Percentiles rank a stretch among this genome's conserved stretches.
These are phyloP conservation scores for Lampris megalopsis DNA, from an alignment of 2,113 vertebrate genomes.

Conservation along the genomic window DNA sequence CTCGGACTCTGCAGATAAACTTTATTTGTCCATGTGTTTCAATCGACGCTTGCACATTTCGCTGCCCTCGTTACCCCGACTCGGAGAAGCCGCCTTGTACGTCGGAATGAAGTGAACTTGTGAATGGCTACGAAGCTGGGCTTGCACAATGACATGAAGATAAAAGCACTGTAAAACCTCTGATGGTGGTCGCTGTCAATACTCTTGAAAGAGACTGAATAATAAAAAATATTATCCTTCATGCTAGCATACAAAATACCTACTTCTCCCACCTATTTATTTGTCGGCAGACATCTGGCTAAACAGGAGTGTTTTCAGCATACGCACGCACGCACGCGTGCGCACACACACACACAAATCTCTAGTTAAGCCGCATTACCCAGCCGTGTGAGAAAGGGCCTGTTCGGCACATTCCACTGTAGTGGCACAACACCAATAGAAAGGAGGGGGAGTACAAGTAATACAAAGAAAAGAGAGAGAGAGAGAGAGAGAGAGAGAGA, in stretches of 20 bases:
- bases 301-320: constrained; percentile 41
- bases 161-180: no score
- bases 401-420: constrained; percentile 76
- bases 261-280: constrained; percentile 37
- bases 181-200: background rate
- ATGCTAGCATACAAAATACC: constrained; percentile 43
- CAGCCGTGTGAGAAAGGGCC: constrained; percentile 67
- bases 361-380: constrained; percentile 61
- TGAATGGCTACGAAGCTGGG: background rate
- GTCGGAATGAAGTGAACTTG: background rate
- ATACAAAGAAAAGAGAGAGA: constrained; percentile 48
- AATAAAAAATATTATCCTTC: constrained; percentile 27
- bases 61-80: no score
- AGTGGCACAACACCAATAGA: constrained; percentile 48
- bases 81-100: background rate
- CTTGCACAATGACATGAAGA: no score
- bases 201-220: constrained; percentile 18
- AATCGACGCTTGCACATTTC: no score
- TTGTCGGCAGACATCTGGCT: constrained; percentile 48
- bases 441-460: constrained; percentile 20
- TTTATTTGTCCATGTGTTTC: no score
- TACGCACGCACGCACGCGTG: constrained; percentile 32
- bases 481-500: constrained; percentile 27
- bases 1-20: background rate
- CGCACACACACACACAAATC: constrained; percentile 57